These are phyloP conservation scores for Grammomys dolichurus DNA, from an alignment of 2,113 vertebrate species.

Conservation along the genomic window DNA sequence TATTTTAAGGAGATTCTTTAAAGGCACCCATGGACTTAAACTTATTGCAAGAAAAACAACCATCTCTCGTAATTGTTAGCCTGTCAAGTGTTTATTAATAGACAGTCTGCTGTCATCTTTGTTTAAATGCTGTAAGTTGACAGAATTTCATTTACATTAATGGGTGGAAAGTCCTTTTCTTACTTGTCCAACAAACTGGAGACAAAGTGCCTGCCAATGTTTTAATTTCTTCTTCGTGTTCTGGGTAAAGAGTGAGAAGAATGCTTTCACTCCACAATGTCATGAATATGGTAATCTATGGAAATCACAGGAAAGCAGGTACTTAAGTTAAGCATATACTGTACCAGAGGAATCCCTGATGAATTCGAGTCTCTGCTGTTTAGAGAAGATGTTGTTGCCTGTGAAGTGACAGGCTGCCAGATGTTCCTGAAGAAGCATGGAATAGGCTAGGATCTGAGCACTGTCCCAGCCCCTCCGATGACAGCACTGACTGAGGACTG, in stretches of 20 bases:
- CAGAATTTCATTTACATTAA: conserved; percentile 90
- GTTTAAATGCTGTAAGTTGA: conserved; percentile 84
- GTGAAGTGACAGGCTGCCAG: conserved; percentile 90
- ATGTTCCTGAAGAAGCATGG: conserved; percentile 87
- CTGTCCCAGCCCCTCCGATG: conserved; percentile 69
- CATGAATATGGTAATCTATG: conserved; percentile 96
- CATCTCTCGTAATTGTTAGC: conserved; percentile 77
- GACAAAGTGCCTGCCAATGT: conserved; percentile 92
- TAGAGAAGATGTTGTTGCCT: conserved; percentile 90
- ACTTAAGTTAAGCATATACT: conserved; percentile 92
- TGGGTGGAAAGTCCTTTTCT: conserved; percentile 86
- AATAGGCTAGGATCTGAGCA: conserved; percentile 84
- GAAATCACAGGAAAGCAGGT: conserved; percentile 92
- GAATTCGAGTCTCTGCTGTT: conserved; percentile 89
- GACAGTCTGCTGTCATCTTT: conserved; percentile 84
- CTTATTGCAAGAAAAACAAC: conserved; percentile 74
- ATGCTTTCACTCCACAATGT: conserved; percentile 89
- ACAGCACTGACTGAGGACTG: conserved; percentile 79
- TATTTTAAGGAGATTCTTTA: conserved; percentile 69
- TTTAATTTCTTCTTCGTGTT: conserved; percentile 91
- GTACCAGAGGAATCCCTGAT: conserved; percentile 89
- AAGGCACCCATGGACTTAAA: conserved; percentile 54
- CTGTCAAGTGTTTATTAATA: conserved; percentile 85
- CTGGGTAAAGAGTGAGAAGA: conserved; percentile 88
- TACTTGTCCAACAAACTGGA: conserved; percentile 89